Conservation (phyloP, 2,113 vertebrate species). For the Sinocyclocheilus anshuiensis region DNA sequence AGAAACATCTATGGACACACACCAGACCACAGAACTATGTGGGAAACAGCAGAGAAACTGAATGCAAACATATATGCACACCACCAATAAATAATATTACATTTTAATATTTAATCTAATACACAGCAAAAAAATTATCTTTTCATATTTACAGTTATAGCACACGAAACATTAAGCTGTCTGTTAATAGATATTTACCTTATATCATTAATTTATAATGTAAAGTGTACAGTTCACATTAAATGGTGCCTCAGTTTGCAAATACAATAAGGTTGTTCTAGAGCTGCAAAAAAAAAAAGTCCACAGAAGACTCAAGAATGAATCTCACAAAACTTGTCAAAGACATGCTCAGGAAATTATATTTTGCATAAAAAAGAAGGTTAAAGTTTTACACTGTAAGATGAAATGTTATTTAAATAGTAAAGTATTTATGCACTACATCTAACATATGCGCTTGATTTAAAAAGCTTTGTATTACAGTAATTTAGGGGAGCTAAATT, state of each 20-base stretch:
- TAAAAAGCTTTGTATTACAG: neutral
- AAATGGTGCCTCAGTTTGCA: neutral
- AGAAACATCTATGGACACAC: neutral
- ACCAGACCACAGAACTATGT: neutral
- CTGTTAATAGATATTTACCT: neutral
- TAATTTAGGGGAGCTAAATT: neutral
- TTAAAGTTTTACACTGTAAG: neutral
- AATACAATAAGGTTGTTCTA: neutral
- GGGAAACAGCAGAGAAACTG: constrained; percentile 33
- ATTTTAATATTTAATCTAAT: constrained; percentile 7
- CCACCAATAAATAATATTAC: constrained; percentile 39
- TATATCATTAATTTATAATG: neutral
- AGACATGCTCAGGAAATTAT: neutral
- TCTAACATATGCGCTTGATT: neutral
- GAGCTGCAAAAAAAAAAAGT: neutral
- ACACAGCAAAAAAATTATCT: neutral
- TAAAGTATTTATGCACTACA: neutral
- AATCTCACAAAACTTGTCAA: neutral
- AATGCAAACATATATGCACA: constrained; percentile 6
- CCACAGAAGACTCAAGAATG: neutral
- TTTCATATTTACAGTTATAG: constrained; percentile 41
- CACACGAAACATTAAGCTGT: neutral
- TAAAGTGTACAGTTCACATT: neutral
- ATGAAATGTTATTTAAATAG: neutral
- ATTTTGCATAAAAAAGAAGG: neutral